Evolutionary conservation across 1,140 invertebrate genomes (phyloP).

Genomic region (Periplaneta americana): DNA sequence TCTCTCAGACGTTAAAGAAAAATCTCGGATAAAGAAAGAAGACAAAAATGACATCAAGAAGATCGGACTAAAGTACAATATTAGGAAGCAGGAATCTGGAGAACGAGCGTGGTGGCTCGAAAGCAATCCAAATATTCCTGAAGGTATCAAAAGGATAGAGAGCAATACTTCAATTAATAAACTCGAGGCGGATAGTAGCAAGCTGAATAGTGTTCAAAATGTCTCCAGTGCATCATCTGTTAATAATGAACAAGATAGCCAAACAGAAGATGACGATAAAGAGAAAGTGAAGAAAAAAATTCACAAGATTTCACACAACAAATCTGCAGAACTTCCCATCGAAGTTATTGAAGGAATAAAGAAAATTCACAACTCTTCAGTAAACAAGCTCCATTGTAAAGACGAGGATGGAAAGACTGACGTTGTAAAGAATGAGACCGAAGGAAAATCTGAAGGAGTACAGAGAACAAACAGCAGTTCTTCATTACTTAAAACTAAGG

Average conservation of each 20-base stretch:
- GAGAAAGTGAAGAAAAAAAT: neutral
- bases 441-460: neutral
- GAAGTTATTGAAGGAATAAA: neutral
- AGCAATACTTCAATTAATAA: conserved; percentile 25
- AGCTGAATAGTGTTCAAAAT: neutral
- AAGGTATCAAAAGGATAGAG: conserved; percentile 27
- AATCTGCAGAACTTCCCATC: neutral
- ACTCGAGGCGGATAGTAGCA: neutral
- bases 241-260: neutral
- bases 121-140: conserved; percentile 41
- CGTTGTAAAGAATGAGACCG: neutral
- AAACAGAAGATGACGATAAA: neutral
- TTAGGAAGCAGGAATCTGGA: conserved; percentile 54
- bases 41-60: conserved; percentile 12
- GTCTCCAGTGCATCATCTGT: neutral
- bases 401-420: neutral
- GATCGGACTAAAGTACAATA: conserved; percentile 31
- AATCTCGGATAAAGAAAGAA: neutral
- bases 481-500: neutral
- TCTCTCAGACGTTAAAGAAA: neutral
- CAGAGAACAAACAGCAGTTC: neutral
- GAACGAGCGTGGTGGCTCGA: conserved; percentile 56
- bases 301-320: conserved; percentile 21
- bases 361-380: neutral
- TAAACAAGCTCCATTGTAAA: neutral